phyloP scores from a whole-genome alignment of 64 coral and sea anemone genomes.

The Montipora capricornis region DNA sequence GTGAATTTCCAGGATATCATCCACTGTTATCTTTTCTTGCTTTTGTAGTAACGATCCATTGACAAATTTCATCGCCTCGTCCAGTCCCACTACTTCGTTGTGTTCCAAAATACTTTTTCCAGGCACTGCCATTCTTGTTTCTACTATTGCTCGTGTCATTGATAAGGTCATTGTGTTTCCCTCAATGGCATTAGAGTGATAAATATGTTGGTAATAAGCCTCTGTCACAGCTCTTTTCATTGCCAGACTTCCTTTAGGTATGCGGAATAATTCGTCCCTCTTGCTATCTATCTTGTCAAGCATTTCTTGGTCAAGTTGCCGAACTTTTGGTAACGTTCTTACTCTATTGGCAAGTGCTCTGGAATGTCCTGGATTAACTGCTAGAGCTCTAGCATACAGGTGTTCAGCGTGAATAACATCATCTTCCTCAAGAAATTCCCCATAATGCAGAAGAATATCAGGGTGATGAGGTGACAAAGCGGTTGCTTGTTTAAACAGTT shows the following conservation, averaged over 20 bases:
- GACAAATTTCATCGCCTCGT: conserved; percentile 93
- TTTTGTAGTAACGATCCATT: conserved; percentile 93
- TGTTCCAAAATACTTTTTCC: conserved; percentile 98
- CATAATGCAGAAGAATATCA: conserved; percentile 91
- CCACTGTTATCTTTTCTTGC: conserved; percentile 68
- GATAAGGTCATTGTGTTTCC: conserved; percentile 99
- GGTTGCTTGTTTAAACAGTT: conserved; percentile 92
- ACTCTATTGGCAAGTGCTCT: conserved; percentile 85
- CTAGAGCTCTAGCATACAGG: conserved; percentile 85
- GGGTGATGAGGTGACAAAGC: conserved; percentile 91
- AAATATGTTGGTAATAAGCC: conserved; percentile 97
- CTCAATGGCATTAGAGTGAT: conserved; percentile 99
- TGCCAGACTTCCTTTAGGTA: conserved; percentile 84
- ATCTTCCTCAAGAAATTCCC: conserved; percentile 92
- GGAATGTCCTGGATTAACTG: conserved; percentile 74
- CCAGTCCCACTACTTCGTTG: conserved; percentile 97
- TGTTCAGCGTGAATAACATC: conserved; percentile 93
- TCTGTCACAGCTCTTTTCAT: conserved; percentile 93
- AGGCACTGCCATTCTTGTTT: conserved; percentile 95
- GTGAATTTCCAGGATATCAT: conserved; percentile 96
- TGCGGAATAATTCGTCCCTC: conserved; percentile 77
- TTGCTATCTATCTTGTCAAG: conserved; percentile 90
- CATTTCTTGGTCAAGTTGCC: conserved; percentile 97
- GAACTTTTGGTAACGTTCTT: conserved; percentile 95
- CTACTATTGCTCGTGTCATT: conserved; percentile 96